Conservation (phyloP, 2,113 vertebrate species). For the Himantopus leucocephalus region DNA sequence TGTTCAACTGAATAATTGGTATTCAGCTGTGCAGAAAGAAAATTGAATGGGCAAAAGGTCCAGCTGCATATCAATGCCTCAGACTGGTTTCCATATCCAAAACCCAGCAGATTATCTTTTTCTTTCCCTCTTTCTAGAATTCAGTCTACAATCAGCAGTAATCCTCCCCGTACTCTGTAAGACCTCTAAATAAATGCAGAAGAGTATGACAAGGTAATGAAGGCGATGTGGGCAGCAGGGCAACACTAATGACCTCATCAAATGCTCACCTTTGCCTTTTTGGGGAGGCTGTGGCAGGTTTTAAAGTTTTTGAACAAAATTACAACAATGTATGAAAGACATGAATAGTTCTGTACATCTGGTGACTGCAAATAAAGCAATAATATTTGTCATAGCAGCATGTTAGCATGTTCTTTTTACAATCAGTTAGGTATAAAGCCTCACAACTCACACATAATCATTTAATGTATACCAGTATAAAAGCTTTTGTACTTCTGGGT, state of each 20-base stretch:
- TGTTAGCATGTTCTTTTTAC: background rate
- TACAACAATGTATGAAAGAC: background rate
- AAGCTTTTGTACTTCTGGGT: background rate
- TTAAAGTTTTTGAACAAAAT: background rate
- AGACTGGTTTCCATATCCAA: background rate
- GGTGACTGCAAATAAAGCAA: background rate
- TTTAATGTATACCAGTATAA: background rate
- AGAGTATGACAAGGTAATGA: background rate
- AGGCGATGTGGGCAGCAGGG: background rate
- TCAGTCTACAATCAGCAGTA: background rate
- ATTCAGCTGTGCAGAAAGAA: slow-evolving; percentile 49
- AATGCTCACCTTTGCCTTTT: background rate
- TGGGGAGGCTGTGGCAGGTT: background rate
- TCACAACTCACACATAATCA: background rate
- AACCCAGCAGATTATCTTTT: slow-evolving; percentile 10
- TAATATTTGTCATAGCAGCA: background rate
- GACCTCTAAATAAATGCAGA: background rate
- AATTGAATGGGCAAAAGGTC: slow-evolving; percentile 32
- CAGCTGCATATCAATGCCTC: slow-evolving; percentile 27
- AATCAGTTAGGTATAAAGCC: background rate
- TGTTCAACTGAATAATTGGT: slow-evolving; percentile 29
- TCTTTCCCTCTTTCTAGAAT: background rate
- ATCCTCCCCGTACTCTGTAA: background rate
- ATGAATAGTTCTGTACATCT: background rate
- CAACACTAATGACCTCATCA: background rate